These are phyloP conservation scores for Leuciscus waleckii DNA, from an alignment of 2,797 vertebrate genomes.

Conservation along the genomic window DNA sequence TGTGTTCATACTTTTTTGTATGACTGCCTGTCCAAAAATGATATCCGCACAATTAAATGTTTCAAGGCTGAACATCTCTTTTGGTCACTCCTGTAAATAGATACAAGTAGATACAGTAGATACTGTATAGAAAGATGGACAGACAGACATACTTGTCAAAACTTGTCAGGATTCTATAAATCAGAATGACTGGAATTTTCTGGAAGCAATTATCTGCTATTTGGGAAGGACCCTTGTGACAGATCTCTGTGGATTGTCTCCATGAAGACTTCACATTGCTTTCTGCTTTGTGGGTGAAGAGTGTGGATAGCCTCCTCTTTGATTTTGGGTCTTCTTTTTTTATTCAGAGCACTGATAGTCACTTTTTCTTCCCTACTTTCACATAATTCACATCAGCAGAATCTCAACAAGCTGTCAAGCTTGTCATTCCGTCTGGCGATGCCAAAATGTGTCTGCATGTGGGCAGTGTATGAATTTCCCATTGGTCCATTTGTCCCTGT, in stretches of 20 bases:
- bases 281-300: constrained; percentile 51
- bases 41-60: no score
- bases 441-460: background rate
- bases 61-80: no score
- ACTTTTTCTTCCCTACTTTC: background rate
- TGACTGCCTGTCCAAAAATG: no score
- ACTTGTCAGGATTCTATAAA: constrained; percentile 15
- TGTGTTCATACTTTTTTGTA: no score
- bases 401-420: constrained; percentile 61
- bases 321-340: constrained; percentile 19
- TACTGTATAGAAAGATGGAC: background rate
- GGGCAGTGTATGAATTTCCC: background rate
- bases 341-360: constrained; percentile 49
- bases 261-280: constrained; percentile 54
- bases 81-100: background rate
- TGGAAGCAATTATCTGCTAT: constrained; percentile 67
- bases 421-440: background rate
- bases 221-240: constrained; percentile 55
- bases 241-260: constrained; percentile 50
- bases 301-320: constrained; percentile 12
- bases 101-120: no score
- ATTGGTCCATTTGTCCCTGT: background rate
- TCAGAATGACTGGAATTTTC: constrained; percentile 48
- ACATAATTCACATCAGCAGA: constrained; percentile 43
- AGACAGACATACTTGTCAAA: background rate